Percentiles rank a stretch among this genome's conserved stretches.
These are phyloP conservation scores for Corydoras sp. DNA, from an alignment of 2,113 vertebrate species.

Conservation along the genomic window DNA sequence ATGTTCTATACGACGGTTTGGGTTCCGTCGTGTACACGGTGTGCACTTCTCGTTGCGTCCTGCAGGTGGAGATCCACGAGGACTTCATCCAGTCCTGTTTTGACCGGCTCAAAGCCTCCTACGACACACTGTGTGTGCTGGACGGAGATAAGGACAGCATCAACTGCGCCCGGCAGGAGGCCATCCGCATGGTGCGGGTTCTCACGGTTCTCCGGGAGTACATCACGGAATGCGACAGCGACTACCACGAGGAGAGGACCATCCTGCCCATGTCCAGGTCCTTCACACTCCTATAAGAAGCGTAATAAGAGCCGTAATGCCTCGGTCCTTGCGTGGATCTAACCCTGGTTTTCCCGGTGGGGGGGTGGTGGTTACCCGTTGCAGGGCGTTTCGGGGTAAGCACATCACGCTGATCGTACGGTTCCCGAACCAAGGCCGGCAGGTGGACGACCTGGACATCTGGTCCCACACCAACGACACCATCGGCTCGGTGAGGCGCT, in stretches of 20 bases:
- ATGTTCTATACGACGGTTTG: too few relatives aligned
- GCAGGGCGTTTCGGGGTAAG: constrained; percentile 94
- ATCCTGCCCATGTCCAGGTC: constrained; percentile 99
- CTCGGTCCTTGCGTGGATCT: background rate
- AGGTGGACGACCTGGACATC: constrained; percentile 95
- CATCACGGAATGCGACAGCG: constrained; percentile 98
- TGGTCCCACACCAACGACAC: constrained; percentile 99
- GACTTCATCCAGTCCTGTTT: constrained; percentile 99
- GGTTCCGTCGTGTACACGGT: too few relatives aligned
- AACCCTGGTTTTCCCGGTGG: constrained; percentile 10
- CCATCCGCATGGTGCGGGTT: constrained; percentile 96
- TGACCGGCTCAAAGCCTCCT: constrained; percentile 96
- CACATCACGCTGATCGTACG: constrained; percentile 94
- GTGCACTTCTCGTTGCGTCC: background rate
- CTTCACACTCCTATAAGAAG: background rate
- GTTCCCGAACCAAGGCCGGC: constrained; percentile 96
- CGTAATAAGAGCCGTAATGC: background rate
- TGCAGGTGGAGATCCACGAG: constrained; percentile 96
- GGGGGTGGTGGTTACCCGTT: constrained; percentile 10
- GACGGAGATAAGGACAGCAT: constrained; percentile 99
- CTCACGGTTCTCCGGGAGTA: constrained; percentile 95
- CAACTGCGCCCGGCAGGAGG: constrained; percentile 96
- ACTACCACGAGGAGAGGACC: constrained; percentile 97
- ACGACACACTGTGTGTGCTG: constrained; percentile 93
- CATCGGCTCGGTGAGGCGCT: constrained; percentile 93